phyloP scores from a whole-genome alignment of 2,888 invertebrate species.

The Venustoraphidia nigricollis region DNA sequence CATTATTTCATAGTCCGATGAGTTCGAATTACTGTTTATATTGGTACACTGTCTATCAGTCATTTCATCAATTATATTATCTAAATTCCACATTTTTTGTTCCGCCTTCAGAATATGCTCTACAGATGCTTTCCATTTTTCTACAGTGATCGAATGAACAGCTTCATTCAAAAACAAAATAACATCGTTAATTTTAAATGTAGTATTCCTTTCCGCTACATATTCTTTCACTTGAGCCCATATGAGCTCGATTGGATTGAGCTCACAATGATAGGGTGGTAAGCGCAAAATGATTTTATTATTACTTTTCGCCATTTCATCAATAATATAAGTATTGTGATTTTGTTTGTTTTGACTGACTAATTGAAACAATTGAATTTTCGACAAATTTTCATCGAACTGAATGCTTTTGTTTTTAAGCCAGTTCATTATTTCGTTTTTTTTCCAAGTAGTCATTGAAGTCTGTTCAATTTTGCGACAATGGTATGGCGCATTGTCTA shows the following conservation, averaged over 20 bases:
- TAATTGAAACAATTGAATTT: neutral
- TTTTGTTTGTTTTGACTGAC: neutral
- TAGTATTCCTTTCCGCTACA: neutral
- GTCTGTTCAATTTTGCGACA: conserved; percentile 4
- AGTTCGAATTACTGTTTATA: too few species aligned
- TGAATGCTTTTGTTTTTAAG: conserved; percentile 1
- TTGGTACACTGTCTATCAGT: too few species aligned
- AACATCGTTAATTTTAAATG: too few species aligned
- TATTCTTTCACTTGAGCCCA: conserved; percentile 5
- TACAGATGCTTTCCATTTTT: too few species aligned
- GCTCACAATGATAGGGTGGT: conserved; percentile 5
- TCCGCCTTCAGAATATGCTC: too few species aligned
- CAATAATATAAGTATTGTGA: neutral
- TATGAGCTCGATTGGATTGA: conserved; percentile 6
- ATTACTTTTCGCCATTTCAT: conserved; percentile 3
- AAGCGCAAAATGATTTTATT: conserved; percentile 1
- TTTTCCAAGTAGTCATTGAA: conserved; percentile 3
- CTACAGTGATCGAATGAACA: too few species aligned
- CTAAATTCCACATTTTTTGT: too few species aligned
- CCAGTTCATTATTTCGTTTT: conserved; percentile 4
- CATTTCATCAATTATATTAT: too few species aligned
- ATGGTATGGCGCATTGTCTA: conserved; percentile 11
- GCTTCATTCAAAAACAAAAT: too few species aligned
- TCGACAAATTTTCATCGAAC: neutral
- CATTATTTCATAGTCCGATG: too few species aligned